These are phyloP conservation scores for Antechinus stuartii DNA, from an alignment of 2,113 vertebrate genomes.

Conservation along the genomic window DNA sequence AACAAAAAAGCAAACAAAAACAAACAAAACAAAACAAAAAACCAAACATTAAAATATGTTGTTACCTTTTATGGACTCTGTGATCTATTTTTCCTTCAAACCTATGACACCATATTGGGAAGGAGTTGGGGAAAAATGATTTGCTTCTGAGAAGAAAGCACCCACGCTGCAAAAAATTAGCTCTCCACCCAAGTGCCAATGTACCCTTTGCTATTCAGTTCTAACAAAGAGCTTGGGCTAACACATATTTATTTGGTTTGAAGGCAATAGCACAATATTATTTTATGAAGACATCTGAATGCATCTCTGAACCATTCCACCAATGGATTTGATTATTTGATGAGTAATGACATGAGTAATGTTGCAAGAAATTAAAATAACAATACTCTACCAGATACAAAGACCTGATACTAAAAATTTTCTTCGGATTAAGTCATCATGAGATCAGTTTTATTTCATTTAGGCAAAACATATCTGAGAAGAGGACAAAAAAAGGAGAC, in stretches of 20 bases:
- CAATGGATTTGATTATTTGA: neutral
- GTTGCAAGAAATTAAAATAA: slow-evolving; percentile 45
- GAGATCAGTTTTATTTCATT: slow-evolving; percentile 39
- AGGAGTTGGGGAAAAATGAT: neutral
- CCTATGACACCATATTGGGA: neutral
- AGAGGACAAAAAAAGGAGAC: slow-evolving; percentile 12
- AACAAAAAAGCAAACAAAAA: no score
- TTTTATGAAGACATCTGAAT: slow-evolving; percentile 57
- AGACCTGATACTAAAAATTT: slow-evolving; percentile 47
- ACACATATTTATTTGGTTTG: neutral
- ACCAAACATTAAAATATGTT: neutral
- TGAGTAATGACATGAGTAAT: slow-evolving; percentile 34
- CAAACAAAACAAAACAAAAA: no score
- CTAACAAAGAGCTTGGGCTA: slow-evolving; percentile 30
- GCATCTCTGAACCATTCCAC: slow-evolving; percentile 42
- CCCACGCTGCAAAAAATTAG: neutral
- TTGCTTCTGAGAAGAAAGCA: neutral
- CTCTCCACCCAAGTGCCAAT: neutral
- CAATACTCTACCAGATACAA: slow-evolving; percentile 42
- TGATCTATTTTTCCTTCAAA: neutral
- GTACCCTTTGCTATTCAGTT: neutral
- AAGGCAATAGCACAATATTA: neutral
- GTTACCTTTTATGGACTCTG: neutral
- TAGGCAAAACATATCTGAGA: slow-evolving; percentile 1
- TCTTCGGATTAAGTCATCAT: neutral